Base-by-base conservation (phyloP, 1,140 invertebrate genomes). In the Drosophila seguyi region DNA sequence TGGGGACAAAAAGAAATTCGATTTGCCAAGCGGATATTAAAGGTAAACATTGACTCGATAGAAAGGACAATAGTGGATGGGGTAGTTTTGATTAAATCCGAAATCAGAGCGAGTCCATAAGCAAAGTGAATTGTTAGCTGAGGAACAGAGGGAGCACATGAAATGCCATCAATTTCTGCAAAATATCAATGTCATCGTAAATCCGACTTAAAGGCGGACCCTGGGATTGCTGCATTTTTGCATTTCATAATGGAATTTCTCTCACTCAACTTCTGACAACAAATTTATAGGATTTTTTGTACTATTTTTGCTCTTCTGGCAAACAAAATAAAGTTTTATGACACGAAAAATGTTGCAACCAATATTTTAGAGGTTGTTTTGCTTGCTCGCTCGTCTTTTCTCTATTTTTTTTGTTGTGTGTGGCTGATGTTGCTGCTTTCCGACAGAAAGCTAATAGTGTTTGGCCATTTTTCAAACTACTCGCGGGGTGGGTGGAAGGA, bases 271-370 rank as follows among this genome's bases (percentile, higher is more conserved):
- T 57, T 44, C 22, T 44, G 38, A n/a, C 29, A 55, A 38, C 27
- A 76, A 66, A 66, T 59, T 59, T 87, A 82, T 48, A 42, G 48
- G 55, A 59, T 53, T 27, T 57, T 27, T 55, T 47, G 34, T 50
- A 20, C 36, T 39, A 58, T 59, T 75, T 57, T 27, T 69, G 25
- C 25, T 25, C 25, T 25, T 25, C 56, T 29, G 57, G 67, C 60
- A 72, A 68, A 52, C 56, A 88, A 73, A 83, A 80, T 72, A 81
- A 81, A 84, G 66, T 84, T 81, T 85, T 78, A 90, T 90, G 85
- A 81, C 85, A 88, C 85, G 58, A 88, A 90, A 90, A 88, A 88
- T 90, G 85, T 81, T 81, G 75, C 71, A 88, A 81, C 85, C 85
- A 85, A 90, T 90, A 90, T 90, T 90, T 90, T 79, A 79, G 81